Evolutionary conservation across 2,888 invertebrate species (phyloP), one percentile per base, ranked within the genome.

Genomic region (Agrilus cyanescens): DNA sequence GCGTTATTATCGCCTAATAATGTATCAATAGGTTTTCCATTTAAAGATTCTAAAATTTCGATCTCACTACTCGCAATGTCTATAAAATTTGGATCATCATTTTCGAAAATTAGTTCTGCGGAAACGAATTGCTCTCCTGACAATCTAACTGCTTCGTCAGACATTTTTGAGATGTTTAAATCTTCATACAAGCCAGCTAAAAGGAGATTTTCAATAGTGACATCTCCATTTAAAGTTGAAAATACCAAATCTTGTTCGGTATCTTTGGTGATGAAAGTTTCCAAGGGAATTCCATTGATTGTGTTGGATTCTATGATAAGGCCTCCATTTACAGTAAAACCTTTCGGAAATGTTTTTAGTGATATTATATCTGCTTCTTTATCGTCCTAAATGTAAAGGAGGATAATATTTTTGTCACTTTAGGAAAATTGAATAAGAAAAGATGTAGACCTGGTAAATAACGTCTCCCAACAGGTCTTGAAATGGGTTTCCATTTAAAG

Each of bases 241-340:
- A 72, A 43, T 35, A 63, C 53, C 1, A 78, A 53, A 1, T 57
- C 50, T 58, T 78, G 76, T 2, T 65, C 58, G 0, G 69, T 69
- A 38, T 72, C 64, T 45, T 62, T 60, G 2, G 73, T 72, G 1
- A 75, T 55, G 46, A 76, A 69, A 4, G 67, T 59, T 1, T 66
- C 54, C 1, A 74, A 46, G 1, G 60, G 50, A 42, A 71, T 66
- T 12, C 63, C 60, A 50, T 70, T 74, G 1, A 78, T 61, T 4
- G 51, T 51, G 4, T 62, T 61, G 10, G 70, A 68, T 18, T 53
- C 45, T 1, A 76, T 56, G 20, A 61, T 54, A 2, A 72, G 49
- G 44, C 68, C 64, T 5, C 63, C 56, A 3, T 59, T 55, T 37
- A 71, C 57, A 6, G 51, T 52, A 1, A 76, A 56, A 1, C 65